Evolutionary conservation across 2,797 vertebrate species (phyloP).

Genomic region (Cyclura pinguis): DNA sequence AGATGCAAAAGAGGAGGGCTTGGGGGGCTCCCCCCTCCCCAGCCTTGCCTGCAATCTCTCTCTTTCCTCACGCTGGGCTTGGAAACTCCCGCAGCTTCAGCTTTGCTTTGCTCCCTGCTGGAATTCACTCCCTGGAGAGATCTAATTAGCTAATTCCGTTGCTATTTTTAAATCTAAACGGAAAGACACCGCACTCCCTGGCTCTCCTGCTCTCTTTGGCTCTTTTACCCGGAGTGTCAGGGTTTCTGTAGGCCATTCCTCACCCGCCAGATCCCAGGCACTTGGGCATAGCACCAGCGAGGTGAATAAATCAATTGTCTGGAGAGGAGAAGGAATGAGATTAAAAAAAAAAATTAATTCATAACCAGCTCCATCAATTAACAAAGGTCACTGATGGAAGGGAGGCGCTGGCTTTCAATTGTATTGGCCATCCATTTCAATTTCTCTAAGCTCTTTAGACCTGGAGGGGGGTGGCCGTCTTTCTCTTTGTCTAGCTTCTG

Average conservation of each 20-base stretch:
- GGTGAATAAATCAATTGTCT: constrained; percentile 25
- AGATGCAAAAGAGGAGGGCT: not conserved
- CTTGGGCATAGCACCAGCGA: not conserved
- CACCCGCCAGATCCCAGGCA: constrained; percentile 10
- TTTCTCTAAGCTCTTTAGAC: not conserved
- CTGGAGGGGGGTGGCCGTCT: not conserved
- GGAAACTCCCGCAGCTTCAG: not conserved
- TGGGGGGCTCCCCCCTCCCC: no score
- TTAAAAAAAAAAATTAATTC: not conserved
- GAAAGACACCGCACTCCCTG: not conserved
- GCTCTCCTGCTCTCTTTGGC: not conserved
- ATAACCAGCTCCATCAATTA: not conserved
- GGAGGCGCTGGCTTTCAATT: not conserved
- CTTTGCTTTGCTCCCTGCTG: constrained; percentile 40
- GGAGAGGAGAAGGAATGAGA: not conserved
- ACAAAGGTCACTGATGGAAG: accelerated
- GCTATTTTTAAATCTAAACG: constrained; percentile 63
- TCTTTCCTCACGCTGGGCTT: not conserved
- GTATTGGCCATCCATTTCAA: not conserved
- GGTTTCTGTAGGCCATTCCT: not conserved
- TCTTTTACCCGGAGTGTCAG: not conserved
- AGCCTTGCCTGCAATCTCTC: no score
- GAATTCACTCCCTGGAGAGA: constrained; percentile 55
- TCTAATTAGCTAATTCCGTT: constrained; percentile 68
- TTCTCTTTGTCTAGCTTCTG: not conserved